Percentiles rank a stretch among this genome's conserved stretches.
phyloP scores from a whole-genome alignment of 2,113 vertebrate species.

The Chauna torquata region DNA sequence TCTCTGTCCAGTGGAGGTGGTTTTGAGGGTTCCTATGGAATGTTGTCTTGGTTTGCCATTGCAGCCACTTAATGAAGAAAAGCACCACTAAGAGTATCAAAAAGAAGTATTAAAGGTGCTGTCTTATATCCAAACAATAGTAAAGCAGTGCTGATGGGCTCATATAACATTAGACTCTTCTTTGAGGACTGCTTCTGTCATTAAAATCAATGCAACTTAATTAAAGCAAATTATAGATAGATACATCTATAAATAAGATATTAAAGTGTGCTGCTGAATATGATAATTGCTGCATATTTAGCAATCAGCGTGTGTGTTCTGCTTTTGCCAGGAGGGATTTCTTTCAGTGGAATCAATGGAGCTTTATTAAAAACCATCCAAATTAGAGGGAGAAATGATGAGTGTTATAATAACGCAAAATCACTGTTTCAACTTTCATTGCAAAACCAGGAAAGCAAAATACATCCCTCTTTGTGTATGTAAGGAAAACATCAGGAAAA shows the following conservation, averaged over 20 bases:
- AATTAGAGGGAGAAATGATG: constrained; percentile 89
- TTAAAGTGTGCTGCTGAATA: constrained; percentile 86
- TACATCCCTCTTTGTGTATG: constrained; percentile 72
- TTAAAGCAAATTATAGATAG: constrained; percentile 91
- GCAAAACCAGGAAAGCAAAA: constrained; percentile 79
- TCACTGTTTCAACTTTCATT: constrained; percentile 84
- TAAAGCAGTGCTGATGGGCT: constrained; percentile 49
- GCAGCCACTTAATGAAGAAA: background rate
- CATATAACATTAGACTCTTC: constrained; percentile 62
- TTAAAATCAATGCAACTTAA: constrained; percentile 90
- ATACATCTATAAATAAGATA: constrained; percentile 90
- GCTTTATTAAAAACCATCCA: constrained; percentile 88
- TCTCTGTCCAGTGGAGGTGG: background rate
- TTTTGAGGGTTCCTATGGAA: background rate
- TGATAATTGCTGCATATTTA: constrained; percentile 87
- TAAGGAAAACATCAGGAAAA: constrained; percentile 77
- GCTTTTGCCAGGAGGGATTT: constrained; percentile 85
- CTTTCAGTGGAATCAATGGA: constrained; percentile 87
- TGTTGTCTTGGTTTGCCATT: background rate
- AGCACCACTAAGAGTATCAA: background rate
- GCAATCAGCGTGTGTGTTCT: constrained; percentile 86
- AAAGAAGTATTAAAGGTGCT: constrained; percentile 26
- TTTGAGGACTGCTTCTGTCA: constrained; percentile 77
- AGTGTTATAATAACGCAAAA: constrained; percentile 87
- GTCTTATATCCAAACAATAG: constrained; percentile 32